Evolutionary conservation across 2,888 invertebrate species (phyloP), one percentile per base, ranked within the genome.

Genomic region (Pogonocherus hispidulus): DNA sequence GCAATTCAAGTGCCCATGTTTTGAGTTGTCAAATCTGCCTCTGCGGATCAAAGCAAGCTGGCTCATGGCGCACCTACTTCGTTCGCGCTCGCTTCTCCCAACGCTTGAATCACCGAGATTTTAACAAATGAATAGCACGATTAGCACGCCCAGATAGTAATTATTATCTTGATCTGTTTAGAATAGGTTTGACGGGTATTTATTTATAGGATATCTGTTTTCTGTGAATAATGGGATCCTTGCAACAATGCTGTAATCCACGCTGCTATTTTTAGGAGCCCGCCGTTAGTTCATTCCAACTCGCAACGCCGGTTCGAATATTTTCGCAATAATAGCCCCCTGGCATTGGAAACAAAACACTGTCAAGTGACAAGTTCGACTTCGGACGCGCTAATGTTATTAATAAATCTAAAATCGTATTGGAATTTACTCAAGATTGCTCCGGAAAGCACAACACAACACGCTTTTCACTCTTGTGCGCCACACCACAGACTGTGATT

Each of bases 11-110:
- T 70, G 70, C 72, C 72, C 77, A 78, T 80, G 78, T 79, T 80
- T 80, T 74, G 76, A 76, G 79, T 79, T 79, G 79, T 79, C 80
- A 66, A 67, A 71, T 67, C 67, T 75, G 73, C 72, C 69, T 67
- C 66, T 74, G 74, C 72, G 69, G 76, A 75, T 79, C 75, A 74
- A 67, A 78, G 75, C 74, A 78, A 81, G 80, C 78, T 78, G 74
- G 80, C 77, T 79, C 78, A 68, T 67, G 72, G 69, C 70, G 71
- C 66, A 69, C 67, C 66, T 70, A 76, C 76, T 74, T 75, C 78
- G 69, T 76, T 70, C 75, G 52, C 56, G 63, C 52, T 74, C 56
- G 68, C 74, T 76, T 76, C 51, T 54, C 44, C 51, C 62, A 69
- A 67, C 63, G 22, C 49, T 32, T 20, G 23, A 16, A 37, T 37